phyloP scores from a whole-genome alignment of 2,888 invertebrate genomes.

The Cerastoderma edule region DNA sequence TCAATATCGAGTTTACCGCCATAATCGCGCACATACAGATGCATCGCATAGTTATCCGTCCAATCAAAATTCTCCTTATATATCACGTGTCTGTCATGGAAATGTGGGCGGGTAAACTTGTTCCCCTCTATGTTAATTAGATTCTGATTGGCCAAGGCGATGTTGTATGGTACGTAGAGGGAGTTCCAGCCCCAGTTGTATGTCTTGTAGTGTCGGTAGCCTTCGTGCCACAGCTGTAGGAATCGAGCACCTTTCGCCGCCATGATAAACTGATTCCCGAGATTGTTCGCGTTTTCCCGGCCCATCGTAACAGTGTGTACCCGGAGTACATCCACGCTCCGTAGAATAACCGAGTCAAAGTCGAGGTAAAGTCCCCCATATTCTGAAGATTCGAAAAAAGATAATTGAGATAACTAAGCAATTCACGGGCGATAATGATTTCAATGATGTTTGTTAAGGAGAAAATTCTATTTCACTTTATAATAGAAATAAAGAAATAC shows the following conservation, averaged over 20 bases:
- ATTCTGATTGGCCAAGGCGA: constrained; percentile 34
- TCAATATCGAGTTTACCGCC: constrained; percentile 30
- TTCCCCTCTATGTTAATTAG: constrained; percentile 50
- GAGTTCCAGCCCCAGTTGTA: constrained; percentile 46
- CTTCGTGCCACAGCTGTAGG: constrained; percentile 41
- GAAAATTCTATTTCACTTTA: too few species aligned
- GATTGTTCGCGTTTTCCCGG: constrained; percentile 34
- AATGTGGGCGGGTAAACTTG: constrained; percentile 45
- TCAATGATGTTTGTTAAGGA: too few species aligned
- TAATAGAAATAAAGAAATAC: too few species aligned
- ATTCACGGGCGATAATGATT: too few species aligned
- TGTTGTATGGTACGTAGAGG: constrained; percentile 34
- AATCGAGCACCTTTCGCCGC: constrained; percentile 44
- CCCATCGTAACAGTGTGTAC: constrained; percentile 47
- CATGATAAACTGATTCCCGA: constrained; percentile 49
- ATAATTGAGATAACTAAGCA: too few species aligned
- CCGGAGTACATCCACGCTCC: constrained; percentile 33
- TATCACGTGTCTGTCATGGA: constrained; percentile 25
- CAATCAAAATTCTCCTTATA: constrained; percentile 51
- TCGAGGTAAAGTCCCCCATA: constrained; percentile 53
- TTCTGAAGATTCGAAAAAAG: too few species aligned
- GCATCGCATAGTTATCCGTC: constrained; percentile 55
- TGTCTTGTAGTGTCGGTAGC: constrained; percentile 41
- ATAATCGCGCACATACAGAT: constrained; percentile 46
- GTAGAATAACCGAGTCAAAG: constrained; percentile 47